Percentiles rank a stretch among this genome's conserved stretches.
Evolutionary conservation across 92 coral and sea anemone species (phyloP).

Genomic region (Zoanthus gigantus): DNA sequence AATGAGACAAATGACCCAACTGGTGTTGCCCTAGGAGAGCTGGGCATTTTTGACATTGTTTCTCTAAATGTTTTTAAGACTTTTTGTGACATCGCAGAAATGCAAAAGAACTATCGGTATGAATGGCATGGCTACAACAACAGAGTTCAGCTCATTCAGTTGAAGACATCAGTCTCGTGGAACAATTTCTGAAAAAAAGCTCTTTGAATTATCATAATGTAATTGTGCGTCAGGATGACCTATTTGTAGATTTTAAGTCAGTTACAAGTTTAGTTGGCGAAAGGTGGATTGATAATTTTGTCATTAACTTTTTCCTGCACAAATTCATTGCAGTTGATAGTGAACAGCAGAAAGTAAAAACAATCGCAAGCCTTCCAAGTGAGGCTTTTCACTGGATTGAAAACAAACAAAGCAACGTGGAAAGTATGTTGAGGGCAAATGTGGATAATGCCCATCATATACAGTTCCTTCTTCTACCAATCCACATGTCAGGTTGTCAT

Average conservation of each 20-base stretch:
- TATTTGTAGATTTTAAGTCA: conserved; percentile 26
- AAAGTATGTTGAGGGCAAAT: background rate
- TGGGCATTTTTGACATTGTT: background rate
- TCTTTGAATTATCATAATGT: background rate
- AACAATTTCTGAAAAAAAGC: conserved; percentile 10
- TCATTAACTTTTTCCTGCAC: background rate
- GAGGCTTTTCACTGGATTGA: conserved; percentile 16
- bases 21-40: conserved; percentile 19
- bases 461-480: conserved; percentile 7
- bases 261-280: background rate
- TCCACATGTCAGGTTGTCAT: conserved; percentile 23
- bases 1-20: conserved; percentile 4
- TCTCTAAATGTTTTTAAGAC: background rate
- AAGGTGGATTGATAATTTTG: conserved; percentile 11
- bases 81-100: conserved; percentile 19
- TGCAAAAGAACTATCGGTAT: conserved; percentile 4
- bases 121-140: conserved; percentile 24
- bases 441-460: background rate
- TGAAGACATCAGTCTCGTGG: background rate
- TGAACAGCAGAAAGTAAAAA: conserved; percentile 4
- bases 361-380: conserved; percentile 12
- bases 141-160: background rate
- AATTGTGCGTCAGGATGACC: background rate
- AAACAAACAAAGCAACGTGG: background rate
- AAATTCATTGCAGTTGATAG: conserved; percentile 9